Conservation (phyloP, 2,797 vertebrate genomes). For the Limnodromus scolopaceus region DNA sequence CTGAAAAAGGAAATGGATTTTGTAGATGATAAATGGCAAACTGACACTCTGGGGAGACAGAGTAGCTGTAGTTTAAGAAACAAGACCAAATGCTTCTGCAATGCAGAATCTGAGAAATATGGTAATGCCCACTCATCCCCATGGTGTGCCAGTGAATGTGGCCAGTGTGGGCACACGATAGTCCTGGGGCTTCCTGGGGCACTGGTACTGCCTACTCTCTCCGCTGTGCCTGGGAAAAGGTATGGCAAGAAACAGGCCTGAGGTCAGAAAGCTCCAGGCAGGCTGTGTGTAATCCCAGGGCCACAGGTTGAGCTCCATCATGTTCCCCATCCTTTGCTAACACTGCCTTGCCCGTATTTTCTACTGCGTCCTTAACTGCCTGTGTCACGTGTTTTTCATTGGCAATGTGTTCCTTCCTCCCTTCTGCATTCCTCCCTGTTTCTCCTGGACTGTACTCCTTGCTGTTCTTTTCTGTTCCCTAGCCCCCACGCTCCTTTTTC, state of each 20-base stretch:
- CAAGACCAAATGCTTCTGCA: background rate
- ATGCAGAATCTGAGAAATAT: background rate
- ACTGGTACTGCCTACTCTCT: background rate
- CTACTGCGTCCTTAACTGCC: background rate
- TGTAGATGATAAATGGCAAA: background rate
- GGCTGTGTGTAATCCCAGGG: background rate
- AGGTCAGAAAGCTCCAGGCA: background rate
- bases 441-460: background rate
- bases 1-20: constrained; percentile 8
- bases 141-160: background rate
- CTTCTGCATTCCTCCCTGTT: background rate
- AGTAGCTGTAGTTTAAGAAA: background rate
- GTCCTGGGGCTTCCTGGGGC: background rate
- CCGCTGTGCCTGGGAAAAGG: background rate
- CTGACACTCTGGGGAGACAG: background rate
- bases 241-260: background rate
- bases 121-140: background rate
- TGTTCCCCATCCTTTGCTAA: background rate
- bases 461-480: background rate
- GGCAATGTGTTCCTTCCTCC: background rate
- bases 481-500: background rate
- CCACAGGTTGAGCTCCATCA: background rate
- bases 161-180: background rate
- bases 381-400: background rate
- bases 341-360: background rate